Evolutionary conservation across 2,888 invertebrate genomes (phyloP).

Genomic region (Leptothorax acervorum): DNA sequence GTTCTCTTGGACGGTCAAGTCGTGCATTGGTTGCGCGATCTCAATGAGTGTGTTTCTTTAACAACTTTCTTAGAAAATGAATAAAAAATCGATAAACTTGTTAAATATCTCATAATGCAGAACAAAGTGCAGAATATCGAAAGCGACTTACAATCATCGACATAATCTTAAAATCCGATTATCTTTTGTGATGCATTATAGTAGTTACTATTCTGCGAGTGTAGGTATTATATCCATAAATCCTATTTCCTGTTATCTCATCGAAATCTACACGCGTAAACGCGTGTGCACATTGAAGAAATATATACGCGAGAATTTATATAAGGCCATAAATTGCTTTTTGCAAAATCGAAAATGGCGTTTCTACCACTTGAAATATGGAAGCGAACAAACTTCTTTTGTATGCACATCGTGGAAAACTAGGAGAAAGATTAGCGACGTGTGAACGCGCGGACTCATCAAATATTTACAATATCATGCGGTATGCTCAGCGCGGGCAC

Average conservation of each 20-base stretch:
- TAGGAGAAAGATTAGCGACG: conserved; percentile 33
- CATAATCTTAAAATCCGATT: conserved; percentile 20
- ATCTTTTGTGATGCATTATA: not conserved
- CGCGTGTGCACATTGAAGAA: not conserved
- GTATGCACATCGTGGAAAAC: conserved; percentile 27
- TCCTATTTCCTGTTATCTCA: conserved; percentile 7
- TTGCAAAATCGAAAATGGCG: conserved; percentile 44
- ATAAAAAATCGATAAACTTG: not conserved
- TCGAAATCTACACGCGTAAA: conserved; percentile 1
- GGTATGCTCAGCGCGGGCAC: not conserved
- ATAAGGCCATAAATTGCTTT: conserved; percentile 38
- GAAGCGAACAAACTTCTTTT: conserved; percentile 31
- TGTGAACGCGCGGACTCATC: conserved; percentile 37
- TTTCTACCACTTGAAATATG: conserved; percentile 17
- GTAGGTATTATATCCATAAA: conserved; percentile 30
- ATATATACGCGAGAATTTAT: conserved; percentile 31
- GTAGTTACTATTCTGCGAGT: conserved; percentile 20
- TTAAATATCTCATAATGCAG: too few species aligned
- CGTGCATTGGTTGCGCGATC: conserved; percentile 91
- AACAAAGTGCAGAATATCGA: not conserved
- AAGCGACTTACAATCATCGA: not conserved
- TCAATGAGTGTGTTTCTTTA: conserved; percentile 87
- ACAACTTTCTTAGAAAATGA: not conserved
- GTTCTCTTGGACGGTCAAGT: conserved; percentile 92
- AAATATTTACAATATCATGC: conserved; percentile 47